Evolutionary conservation across 1,140 invertebrate species (phyloP), one percentile per base, ranked within the genome.

Genomic region (Heliconius congener): DNA sequence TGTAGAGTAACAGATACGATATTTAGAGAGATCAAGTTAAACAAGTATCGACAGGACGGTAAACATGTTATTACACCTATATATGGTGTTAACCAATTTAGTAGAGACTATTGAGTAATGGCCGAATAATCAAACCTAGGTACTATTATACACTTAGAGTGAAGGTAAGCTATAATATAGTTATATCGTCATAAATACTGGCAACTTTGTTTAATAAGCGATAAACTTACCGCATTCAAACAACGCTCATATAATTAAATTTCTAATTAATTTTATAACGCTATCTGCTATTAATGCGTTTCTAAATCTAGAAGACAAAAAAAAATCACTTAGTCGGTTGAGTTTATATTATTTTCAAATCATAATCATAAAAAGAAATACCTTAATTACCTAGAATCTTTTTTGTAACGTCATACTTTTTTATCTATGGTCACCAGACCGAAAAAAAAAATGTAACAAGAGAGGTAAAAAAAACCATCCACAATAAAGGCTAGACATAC

Each of bases 401-500:
- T 55, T 57, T 52, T 6, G 1, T 23, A 23, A 8, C 55, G n/a
- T 6, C n/a, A 57, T 23, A 57, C 9, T 57, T 57, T 57, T 23
- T 3, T 9, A 23, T 23, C 55, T 23, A 57, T 57, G 23, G 55
- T 57, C 23, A 57, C n/a, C 55, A 57, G 55, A 57, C 55, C 13
- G 27, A 66, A 66, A 66, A 57, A 8, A 60, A 60, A 23, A 23
- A 23, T 52, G 18, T 18, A 11, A 46, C 42, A 46, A 60, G 8
- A 11, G 55, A 23, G 19, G n/a, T n/a, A 60, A 60, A 60, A 66
- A 66, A 66, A 16, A 16, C 23, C 60, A 30, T 66, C 27, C 1
- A 66, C 60, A 66, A 76, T 70, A 76, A 76, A 76, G 60, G 74
- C 74, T 60, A 76, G 74, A 76, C 74, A 70, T 57, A 76, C 74